Evolutionary conservation across 2,888 invertebrate genomes (phyloP).

Genomic region (Phragmatobia fuliginosa): DNA sequence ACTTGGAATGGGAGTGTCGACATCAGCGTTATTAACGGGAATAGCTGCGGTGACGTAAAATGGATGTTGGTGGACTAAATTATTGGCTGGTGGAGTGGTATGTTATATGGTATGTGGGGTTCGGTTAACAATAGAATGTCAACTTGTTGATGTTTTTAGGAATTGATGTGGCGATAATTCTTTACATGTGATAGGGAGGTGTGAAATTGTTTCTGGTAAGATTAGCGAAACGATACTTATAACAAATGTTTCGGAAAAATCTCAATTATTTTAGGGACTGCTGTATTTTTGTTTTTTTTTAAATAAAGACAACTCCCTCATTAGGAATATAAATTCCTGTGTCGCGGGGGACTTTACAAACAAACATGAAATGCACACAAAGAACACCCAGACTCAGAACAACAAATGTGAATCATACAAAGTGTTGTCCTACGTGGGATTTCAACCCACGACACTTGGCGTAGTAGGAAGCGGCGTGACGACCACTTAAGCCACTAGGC

Average conservation of each 20-base stretch:
- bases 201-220: not conserved
- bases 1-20: constrained; percentile 68
- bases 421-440: no score
- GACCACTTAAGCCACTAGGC: no score
- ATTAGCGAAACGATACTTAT: not conserved
- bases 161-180: constrained; percentile 2
- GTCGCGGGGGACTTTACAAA: no score
- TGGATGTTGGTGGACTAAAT: constrained; percentile 32
- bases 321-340: no score
- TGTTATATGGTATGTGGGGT: constrained; percentile 12
- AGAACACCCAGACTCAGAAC: no score
- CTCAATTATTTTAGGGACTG: not conserved
- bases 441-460: no score
- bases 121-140: constrained; percentile 18
- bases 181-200: not conserved
- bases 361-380: no score
- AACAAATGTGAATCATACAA: no score
- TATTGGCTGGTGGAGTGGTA: constrained; percentile 21
- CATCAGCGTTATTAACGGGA: constrained; percentile 53
- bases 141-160: not conserved
- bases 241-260: no score
- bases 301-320: no score
- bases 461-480: no score
- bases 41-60: constrained; percentile 39
- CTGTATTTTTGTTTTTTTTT: no score